Evolutionary conservation across 1,140 invertebrate genomes (phyloP).

Genomic region (Nebria ingens): DNA sequence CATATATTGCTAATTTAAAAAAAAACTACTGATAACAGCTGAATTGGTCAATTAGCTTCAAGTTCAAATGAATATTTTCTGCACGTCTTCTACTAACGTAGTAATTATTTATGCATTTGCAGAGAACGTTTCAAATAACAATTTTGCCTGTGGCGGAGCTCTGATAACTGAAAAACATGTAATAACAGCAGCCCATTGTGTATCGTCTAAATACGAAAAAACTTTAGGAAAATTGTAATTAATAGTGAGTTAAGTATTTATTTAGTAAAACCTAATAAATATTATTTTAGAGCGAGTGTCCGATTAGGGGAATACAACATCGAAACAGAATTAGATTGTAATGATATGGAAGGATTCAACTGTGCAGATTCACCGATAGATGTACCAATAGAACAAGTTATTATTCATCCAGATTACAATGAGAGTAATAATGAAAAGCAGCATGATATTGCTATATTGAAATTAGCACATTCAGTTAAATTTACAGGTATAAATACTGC

Average conservation of each 20-base stretch:
- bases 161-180: slow-evolving; percentile 53
- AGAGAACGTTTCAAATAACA: no score
- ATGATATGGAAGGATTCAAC: slow-evolving; percentile 18
- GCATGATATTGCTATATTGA: slow-evolving; percentile 49
- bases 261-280: no score
- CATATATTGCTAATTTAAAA: no score
- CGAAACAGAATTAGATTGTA: slow-evolving; percentile 36
- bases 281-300: slow-evolving; percentile 27
- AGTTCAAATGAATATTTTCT: no score
- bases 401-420: slow-evolving; percentile 31
- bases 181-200: slow-evolving; percentile 57
- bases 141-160: slow-evolving; percentile 47
- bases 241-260: no score
- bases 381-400: slow-evolving; percentile 15
- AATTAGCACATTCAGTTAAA: slow-evolving; percentile 36
- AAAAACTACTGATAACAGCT: no score
- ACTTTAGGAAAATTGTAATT: not conserved
- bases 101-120: no score
- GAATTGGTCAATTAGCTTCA: no score
- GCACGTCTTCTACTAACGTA: no score
- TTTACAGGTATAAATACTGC: slow-evolving; percentile 31
- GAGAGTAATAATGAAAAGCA: slow-evolving; percentile 27
- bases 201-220: not conserved
- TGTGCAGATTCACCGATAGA: slow-evolving; percentile 31
- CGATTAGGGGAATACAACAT: slow-evolving; percentile 43